Percentiles rank a stretch among this genome's conserved stretches.
Conservation (phyloP, 2,888 invertebrate species). For the Xestoiulus laeticollis region DNA sequence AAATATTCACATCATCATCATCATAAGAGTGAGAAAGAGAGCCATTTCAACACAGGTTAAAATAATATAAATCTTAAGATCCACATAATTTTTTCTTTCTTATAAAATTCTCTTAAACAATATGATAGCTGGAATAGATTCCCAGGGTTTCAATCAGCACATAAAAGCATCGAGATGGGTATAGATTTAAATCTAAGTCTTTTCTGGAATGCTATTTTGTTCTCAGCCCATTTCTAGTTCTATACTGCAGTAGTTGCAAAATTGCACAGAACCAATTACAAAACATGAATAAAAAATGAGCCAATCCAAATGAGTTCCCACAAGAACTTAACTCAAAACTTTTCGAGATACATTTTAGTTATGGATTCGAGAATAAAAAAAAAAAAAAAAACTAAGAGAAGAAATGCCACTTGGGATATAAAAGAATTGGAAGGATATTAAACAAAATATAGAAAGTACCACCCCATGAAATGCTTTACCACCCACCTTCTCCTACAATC, state of each 20-base stretch:
- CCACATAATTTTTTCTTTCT: background rate
- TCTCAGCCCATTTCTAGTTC: background rate
- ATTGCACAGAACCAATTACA: background rate
- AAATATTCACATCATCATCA: no score
- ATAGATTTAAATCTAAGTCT: background rate
- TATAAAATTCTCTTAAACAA: background rate
- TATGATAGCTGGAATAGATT: background rate
- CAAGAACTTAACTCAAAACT: slow-evolving; percentile 12
- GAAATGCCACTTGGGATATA: background rate
- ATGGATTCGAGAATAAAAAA: background rate
- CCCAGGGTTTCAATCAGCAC: background rate
- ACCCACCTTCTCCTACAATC: background rate
- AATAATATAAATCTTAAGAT: background rate
- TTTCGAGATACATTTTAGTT: background rate
- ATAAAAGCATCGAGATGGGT: background rate
- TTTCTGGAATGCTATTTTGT: background rate
- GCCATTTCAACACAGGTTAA: background rate
- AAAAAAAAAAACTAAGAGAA: background rate
- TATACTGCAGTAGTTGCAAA: no score
- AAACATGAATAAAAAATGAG: slow-evolving; percentile 20
- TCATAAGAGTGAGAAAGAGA: no score
- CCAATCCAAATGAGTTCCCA: background rate
- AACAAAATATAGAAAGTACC: background rate
- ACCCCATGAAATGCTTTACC: background rate
- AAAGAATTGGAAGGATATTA: background rate